phyloP scores from a whole-genome alignment of 2,888 invertebrate species.

The Muschampia plurimacula region DNA sequence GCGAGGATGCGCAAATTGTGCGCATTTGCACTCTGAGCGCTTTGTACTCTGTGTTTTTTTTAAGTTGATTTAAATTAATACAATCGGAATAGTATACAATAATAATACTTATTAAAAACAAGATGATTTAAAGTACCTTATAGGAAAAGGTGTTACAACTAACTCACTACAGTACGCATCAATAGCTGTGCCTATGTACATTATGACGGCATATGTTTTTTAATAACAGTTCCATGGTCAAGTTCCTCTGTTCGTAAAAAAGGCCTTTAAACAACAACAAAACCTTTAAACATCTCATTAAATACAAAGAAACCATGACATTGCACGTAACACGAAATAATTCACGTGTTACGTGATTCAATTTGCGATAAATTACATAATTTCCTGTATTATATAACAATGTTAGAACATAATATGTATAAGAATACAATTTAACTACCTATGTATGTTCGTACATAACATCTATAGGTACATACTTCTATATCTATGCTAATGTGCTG shows the following conservation, averaged over 20 bases:
- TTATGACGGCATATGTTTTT: neutral
- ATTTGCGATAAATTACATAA: constrained; percentile 40
- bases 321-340: constrained; percentile 44
- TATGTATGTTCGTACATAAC: neutral
- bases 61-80: too few species aligned
- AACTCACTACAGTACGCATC: too few species aligned
- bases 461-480: too few species aligned
- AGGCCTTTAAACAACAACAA: constrained; percentile 33
- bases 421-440: neutral
- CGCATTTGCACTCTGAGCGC: neutral
- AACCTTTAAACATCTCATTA: constrained; percentile 25
- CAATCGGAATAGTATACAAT: too few species aligned
- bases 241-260: constrained; percentile 24
- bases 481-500: too few species aligned
- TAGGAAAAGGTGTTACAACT: too few species aligned
- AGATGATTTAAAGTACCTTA: too few species aligned
- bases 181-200: neutral
- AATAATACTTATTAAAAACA: too few species aligned
- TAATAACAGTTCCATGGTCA: constrained; percentile 27
- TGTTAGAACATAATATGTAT: neutral
- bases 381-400: constrained; percentile 45
- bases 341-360: constrained; percentile 39
- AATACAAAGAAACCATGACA: constrained; percentile 43
- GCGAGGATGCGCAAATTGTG: neutral
- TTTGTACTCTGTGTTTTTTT: too few species aligned